A percentile compares a stretch with the other conserved stretches of the same genome.
These are phyloP conservation scores for Sitta carolinensis DNA, from an alignment of 2,797 vertebrate species.

Conservation along the genomic window DNA sequence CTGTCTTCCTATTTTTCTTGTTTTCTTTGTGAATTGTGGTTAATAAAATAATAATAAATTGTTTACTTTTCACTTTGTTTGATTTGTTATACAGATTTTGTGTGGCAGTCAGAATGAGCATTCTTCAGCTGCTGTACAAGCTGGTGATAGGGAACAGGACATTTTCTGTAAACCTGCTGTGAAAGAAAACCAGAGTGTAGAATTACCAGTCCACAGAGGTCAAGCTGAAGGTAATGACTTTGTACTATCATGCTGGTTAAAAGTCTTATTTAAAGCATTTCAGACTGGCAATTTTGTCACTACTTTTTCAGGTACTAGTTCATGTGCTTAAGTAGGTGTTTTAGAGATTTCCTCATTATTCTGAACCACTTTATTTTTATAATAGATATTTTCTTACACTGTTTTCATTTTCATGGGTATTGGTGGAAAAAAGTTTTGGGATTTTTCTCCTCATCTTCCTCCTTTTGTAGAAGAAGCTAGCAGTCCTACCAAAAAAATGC, in stretches of 20 bases:
- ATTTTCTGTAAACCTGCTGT: constrained; percentile 22
- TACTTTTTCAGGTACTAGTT: neutral
- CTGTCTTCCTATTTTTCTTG: neutral
- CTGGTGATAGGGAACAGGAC: neutral
- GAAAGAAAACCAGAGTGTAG: constrained; percentile 53
- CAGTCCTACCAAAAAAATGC: neutral
- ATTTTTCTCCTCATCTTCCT: neutral
- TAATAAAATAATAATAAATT: neutral
- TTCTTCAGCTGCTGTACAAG: constrained; percentile 63
- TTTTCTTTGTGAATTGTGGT: neutral
- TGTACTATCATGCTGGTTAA: neutral
- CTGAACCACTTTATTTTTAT: neutral
- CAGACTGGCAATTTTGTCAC: neutral
- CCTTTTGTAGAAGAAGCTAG: neutral
- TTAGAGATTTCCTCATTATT: neutral
- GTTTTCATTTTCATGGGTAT: neutral
- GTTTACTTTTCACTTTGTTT: neutral
- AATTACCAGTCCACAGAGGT: constrained; percentile 61
- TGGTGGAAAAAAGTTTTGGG: neutral
- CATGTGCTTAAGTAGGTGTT: neutral
- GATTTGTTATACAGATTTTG: constrained; percentile 72
- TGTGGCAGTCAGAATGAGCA: constrained; percentile 68
- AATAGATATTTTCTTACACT: neutral
- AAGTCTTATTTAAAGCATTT: neutral
- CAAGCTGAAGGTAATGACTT: constrained; percentile 78